Evolutionary conservation across 2,113 vertebrate genomes (phyloP), one percentile per base, ranked within the genome.

Genomic region (Pontoporia blainvillei): DNA sequence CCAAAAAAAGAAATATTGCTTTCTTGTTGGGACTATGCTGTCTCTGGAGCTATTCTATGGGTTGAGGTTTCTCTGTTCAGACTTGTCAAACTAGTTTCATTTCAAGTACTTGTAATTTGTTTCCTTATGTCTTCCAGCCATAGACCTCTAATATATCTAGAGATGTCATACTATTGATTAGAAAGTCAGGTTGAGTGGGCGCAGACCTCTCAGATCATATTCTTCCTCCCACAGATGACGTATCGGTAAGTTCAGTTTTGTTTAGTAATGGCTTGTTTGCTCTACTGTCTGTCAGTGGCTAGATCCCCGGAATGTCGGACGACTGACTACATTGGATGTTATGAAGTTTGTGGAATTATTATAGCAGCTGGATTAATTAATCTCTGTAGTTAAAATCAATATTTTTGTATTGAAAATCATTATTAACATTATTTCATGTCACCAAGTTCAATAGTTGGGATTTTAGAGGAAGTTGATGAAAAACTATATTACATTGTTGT

Each of bases 31-130:
- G 54, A 95, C 52, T 97, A 39, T 89, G 57, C 76, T 97, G 61
- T 94, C 81, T 97, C 86, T 95, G 69, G 31, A 96, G 93, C 90
- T 87, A 14, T 94, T 89, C 92, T 59, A 73, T 93, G 66, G 86
- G 96, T 94, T 97, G 79, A 95, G 84, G 76, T 66, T 82, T 97
- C 90, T 96, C 93, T 98, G 96, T 96, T 94, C 96, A 97, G 93
- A 98, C 98, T 97, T 97, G 98, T 96, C 14, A 1, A 96, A 98
- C 98, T 96, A 90, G 98, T 97, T 98, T 97, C 95, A 97, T 96
- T 96, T 96, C 96, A 94, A 94, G 64, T 73, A 67, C 97, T 96
- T 96, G 46, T 92, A 94, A 96, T 96, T 92, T 94, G 59, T 97
- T 98, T 97, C 97, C 97, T 97, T 97, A 87, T 95, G 95, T 96